Evolutionary conservation across 2,113 vertebrate species (phyloP), one percentile per base, ranked within the genome.

Genomic region (Campylomormyrus numenius): DNA sequence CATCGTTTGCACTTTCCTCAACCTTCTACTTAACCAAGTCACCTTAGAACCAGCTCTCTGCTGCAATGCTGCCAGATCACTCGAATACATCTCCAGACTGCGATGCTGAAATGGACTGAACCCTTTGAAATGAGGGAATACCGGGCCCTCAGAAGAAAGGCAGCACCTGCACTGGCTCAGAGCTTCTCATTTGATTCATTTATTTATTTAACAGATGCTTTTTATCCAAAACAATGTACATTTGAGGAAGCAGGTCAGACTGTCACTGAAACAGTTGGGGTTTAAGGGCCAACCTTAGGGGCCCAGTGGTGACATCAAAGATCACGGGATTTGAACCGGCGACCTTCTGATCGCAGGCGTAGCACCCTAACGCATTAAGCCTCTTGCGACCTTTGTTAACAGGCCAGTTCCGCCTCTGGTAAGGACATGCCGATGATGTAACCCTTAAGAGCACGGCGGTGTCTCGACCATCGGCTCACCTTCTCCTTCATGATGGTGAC

Each of bases 401-500:
- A 77, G 27, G 31, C 35, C 70, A 77, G 31, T 17, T 17, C 2
- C 11, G 4, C 27, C 70, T 17, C 31, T 15, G 31, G 31, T 77
- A 19, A 77, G 8, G 13, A 39, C 31, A 10, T 17, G 70, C 31
- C 17, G 31, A 77, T 77, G 31, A 17, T 39, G 31, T 77, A 39
- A 39, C 31, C 15, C 70, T 39, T 8, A 56, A n/a, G 52, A 52
- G 19, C 7, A 1, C 6, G 31, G 39, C 0, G 19, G 3, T 0
- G 3, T 24, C 17, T 0, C 3, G 7, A 19, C 13, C 21, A n/a
- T 10, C 24, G 15, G 50, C 92, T 95, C 92, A 97, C 98, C 96
- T 97, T 96, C 88, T 98, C 98, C 91, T 95, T 97, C 94, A 98
- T 98, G 93, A 99, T 97, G 0, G 98, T 98, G 92, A 99, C 96